A percentile compares a stretch with the other conserved stretches of the same genome.
phyloP scores from a whole-genome alignment of 2,113 vertebrate species.

The Phaethornis superciliosus region DNA sequence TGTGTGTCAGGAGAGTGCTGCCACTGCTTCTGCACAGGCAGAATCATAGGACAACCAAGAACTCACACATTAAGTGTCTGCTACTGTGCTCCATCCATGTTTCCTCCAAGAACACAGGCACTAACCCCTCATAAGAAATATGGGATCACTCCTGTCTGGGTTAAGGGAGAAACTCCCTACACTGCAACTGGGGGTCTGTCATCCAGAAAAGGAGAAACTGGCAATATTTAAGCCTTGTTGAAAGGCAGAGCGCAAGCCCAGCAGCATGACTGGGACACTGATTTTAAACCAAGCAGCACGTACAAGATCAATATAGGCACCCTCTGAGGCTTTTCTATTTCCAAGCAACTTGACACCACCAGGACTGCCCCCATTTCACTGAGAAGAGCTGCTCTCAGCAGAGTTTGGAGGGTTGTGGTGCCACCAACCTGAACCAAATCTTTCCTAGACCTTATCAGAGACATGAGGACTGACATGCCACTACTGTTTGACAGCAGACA shows the following conservation, averaged over 20 bases:
- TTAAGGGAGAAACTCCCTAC: not conserved
- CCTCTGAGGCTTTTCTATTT: not conserved
- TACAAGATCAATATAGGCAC: not conserved
- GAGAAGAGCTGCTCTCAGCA: not conserved
- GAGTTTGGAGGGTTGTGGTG: not conserved
- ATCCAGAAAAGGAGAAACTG: not conserved
- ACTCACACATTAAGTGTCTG: accelerated
- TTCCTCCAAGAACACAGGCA: not conserved
- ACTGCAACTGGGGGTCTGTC: not conserved
- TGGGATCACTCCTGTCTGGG: not conserved
- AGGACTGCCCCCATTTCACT: not conserved
- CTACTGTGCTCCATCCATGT: not conserved
- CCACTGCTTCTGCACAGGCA: not conserved
- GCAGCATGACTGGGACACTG: not conserved
- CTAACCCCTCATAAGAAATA: not conserved
- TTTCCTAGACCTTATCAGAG: not conserved
- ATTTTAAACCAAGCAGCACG: accelerated
- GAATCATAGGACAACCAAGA: not conserved
- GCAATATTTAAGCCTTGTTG: not conserved
- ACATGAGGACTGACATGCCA: not conserved
- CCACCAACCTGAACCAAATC: not conserved
- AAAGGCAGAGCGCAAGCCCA: not conserved
- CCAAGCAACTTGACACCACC: not conserved
- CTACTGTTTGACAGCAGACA: slow-evolving; percentile 32
- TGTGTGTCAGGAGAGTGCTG: not conserved